Base-by-base conservation (phyloP, 2,113 vertebrate species). In the Heterotilapia buettikoferi region DNA sequence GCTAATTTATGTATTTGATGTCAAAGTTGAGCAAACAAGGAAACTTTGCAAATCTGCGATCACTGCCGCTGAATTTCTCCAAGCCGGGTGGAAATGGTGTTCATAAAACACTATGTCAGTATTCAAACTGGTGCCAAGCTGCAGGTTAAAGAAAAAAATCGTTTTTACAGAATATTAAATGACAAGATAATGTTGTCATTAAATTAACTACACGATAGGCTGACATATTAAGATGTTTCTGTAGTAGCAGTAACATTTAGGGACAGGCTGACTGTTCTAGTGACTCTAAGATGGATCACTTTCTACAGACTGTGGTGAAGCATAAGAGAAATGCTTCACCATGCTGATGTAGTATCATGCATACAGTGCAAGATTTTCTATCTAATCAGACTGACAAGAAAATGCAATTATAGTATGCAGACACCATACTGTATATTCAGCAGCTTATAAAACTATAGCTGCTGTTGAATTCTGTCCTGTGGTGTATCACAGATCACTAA, bases 351-450 rank as follows among this genome's bases (percentile, higher is more conserved):
- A 50, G 26, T 31, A 31, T 50, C 71, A 31, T n/a, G 71, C 24
- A 78, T 50, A 33, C 45, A 31, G 53, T 57, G n/a, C 40, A 53
- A 5, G 14, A 81, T 31, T 71, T 54, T 26, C 40, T 47, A 56
- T 71, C 79, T 81, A 81, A 50, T 24, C 33, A 61, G 66, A 76
- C 3, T 84, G 84, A 78, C 71, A 33, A 78, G 16, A 31, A 78
- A 31, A 78, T 33, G 45, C 26, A 52, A 78, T 52, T 78, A 78
- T 8, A n/a, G 24, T 12, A 78, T n/a, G 26, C 26, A 3, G 26
- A 50, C 26, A 50, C 24, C 5, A 11, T 19, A 78, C 24, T 31
- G 24, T 78, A 66, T 66, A 66, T 68, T 68, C 63, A 68, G 61
- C 61, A 68, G 33, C 33, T 68, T 68, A 19, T 47, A 76, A 19